Evolutionary conservation across 2,888 invertebrate genomes (phyloP), one percentile per base, ranked within the genome.

Genomic region (Aricia artaxerxes): DNA sequence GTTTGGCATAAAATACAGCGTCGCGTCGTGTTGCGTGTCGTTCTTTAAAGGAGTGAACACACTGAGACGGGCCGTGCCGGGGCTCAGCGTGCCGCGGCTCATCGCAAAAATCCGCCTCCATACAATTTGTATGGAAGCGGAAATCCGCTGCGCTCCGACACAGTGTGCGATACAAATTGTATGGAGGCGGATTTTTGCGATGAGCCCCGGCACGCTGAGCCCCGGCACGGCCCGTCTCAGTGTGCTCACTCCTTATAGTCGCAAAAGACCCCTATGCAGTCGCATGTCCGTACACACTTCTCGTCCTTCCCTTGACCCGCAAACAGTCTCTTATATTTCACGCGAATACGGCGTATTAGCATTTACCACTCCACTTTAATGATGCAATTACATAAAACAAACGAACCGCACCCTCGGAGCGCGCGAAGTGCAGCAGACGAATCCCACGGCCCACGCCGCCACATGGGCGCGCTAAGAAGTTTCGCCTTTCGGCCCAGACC

Each of bases 401-500:
- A 38, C 35, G 69, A 5, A 69, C 69, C 35, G 69, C 69, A 69
- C 69, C 69, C 38, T 38, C 4, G 24, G 4, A 31, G 13, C 4
- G 35, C 13, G 69, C 4, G 9, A n/a, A 24, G n/a, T 73, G 31
- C 44, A 44, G 49, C 76, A 11, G 35, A 4, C 35, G 11, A 35
- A 53, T 53, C 31, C 57, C 53, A 16, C 13, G 16, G 49, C 49
- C 49, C 9, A 49, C 53, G 16, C 53, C 1, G 24, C 9, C 31
- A 35, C 57, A 53, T 53, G 76, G 13, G 13, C 31, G n/a, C 76
- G 69, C n/a, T 78, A 35, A 61, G 77, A 35, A 77, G 49, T 69
- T 72, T 53, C 35, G 75, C 24, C 24, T 24, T 24, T 24, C 24
- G 24, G 24, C 24, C 24, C 24, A 24, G 24, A 69, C 78, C 81